Base-by-base conservation (phyloP, 2,797 vertebrate genomes). In the Oophaga sylvatica region DNA sequence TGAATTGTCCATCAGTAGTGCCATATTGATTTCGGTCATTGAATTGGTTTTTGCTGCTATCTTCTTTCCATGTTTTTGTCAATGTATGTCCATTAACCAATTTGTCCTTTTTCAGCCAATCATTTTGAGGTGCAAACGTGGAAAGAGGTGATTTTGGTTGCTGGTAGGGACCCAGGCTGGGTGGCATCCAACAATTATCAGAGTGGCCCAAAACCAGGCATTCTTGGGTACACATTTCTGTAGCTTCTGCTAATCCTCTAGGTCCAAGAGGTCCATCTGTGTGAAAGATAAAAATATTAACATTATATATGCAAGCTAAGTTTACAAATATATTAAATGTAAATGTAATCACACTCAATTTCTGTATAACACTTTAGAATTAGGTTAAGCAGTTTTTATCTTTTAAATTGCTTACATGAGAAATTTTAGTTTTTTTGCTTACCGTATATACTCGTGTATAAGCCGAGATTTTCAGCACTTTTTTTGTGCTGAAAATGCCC, bases 151-250 rank as follows among this genome's bases (percentile, higher is more conserved):
- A 99, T 90, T 99, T 99, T 68, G 97, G 96, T 90, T 98, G 97
- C 90, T 97, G 97, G 92, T 97, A 99, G 9, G 97, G 92, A 89
- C 96, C 97, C 91, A 99, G 92, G 53, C 94, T 95, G 2, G 97
- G 97, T 48, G 98, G 98, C 98, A 99, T 99, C 98, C 98, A 99
- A 94, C 98, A 99, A 95, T 99, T 99, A 95, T 99, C 98, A 79
- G 98, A 99, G 91, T 99, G 98, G 92, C 98, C 98, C 90, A 99
- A 95, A 91, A 99, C 97, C 77, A 99, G 92, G 90, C 98, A 99
- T 94, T 99, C 98, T 92, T 99, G 98, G 90, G 98, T 99, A 92
- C 98, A 99, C 98, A 99, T 99, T 94, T 99, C 98, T n/a, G 98
- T 98, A 29, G 98, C 98, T 94, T 99, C 98, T 91, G 97, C 97